These are phyloP conservation scores for Drosophila koepferae DNA, from an alignment of 2,888 invertebrate species.

Conservation along the genomic window DNA sequence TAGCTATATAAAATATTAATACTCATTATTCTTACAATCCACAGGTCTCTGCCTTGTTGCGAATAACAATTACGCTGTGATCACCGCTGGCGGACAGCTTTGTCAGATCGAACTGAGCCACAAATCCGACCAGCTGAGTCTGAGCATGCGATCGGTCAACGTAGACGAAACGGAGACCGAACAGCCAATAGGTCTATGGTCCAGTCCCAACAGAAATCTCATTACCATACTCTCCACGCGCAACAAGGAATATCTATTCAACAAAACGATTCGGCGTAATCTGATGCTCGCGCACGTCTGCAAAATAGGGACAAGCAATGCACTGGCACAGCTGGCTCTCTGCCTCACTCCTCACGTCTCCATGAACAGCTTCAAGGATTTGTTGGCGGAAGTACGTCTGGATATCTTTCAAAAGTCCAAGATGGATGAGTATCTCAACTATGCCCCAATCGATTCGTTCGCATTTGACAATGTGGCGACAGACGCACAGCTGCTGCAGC, in stretches of 20 bases:
- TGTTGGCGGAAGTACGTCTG: constrained; percentile 72
- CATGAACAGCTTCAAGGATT: constrained; percentile 61
- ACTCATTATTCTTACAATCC: background rate
- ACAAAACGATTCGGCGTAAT: constrained; percentile 6
- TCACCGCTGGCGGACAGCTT: constrained; percentile 63
- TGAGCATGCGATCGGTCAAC: constrained; percentile 38
- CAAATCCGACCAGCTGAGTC: constrained; percentile 35
- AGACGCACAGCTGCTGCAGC: constrained; percentile 62
- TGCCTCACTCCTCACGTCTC: constrained; percentile 22
- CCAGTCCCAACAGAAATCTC: constrained; percentile 67
- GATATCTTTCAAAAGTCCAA: constrained; percentile 64
- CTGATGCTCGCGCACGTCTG: constrained; percentile 36
- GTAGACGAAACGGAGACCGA: constrained; percentile 59
- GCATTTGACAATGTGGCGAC: constrained; percentile 46
- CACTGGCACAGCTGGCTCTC: constrained; percentile 20
- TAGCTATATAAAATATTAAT: background rate
- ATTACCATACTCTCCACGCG: constrained; percentile 73
- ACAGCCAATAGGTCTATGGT: constrained; percentile 72
- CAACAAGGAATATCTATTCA: constrained; percentile 63
- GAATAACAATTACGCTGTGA: constrained; percentile 63
- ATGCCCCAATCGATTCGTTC: constrained; percentile 32
- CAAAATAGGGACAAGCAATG: constrained; percentile 29
- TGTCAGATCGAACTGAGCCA: constrained; percentile 60
- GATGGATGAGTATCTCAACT: constrained; percentile 32
- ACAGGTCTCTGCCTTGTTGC: constrained; percentile 71